These are phyloP conservation scores for Calephelis virginiensis DNA, from an alignment of 1,140 invertebrate species.

Conservation along the genomic window DNA sequence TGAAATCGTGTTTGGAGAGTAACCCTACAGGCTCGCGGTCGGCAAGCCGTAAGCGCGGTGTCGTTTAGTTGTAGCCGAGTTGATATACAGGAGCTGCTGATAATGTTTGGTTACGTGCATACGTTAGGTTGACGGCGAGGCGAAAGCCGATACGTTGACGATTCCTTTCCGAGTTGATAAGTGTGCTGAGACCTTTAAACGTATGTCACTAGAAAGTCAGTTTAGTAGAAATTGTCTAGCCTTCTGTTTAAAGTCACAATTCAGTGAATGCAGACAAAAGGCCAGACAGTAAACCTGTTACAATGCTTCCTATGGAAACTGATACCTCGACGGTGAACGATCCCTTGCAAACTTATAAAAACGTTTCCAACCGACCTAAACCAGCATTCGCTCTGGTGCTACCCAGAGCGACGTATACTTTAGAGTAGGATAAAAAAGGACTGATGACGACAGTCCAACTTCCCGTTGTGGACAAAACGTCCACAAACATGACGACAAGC, in stretches of 20 bases:
- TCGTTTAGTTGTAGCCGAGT: no score
- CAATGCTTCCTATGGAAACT: constrained; percentile 45
- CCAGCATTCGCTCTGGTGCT: constrained; percentile 66
- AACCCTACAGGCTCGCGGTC: no score
- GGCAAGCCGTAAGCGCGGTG: no score
- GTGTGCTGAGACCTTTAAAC: no score
- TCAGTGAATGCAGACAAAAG: constrained; percentile 57
- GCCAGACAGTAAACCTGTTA: constrained; percentile 42
- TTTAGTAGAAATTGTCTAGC: constrained; percentile 22
- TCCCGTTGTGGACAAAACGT: constrained; percentile 74
- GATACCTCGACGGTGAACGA: constrained; percentile 58
- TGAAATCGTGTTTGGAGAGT: no score
- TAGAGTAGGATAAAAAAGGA: constrained; percentile 33
- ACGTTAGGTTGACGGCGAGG: no score
- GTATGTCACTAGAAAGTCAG: background rate
- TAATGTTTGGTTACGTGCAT: no score
- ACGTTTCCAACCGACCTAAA: constrained; percentile 21
- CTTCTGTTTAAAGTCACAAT: constrained; percentile 18
- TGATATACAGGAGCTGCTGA: no score
- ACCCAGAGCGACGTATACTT: constrained; percentile 52
- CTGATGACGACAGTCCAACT: constrained; percentile 53
- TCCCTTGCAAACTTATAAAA: constrained; percentile 56
- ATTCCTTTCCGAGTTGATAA: no score
- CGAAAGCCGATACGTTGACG: no score
- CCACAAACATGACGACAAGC: constrained; percentile 76